A percentile compares a stretch with the other conserved stretches of the same genome.
phyloP scores from a whole-genome alignment of 2,888 invertebrate genomes.

The Hedya salicella region DNA sequence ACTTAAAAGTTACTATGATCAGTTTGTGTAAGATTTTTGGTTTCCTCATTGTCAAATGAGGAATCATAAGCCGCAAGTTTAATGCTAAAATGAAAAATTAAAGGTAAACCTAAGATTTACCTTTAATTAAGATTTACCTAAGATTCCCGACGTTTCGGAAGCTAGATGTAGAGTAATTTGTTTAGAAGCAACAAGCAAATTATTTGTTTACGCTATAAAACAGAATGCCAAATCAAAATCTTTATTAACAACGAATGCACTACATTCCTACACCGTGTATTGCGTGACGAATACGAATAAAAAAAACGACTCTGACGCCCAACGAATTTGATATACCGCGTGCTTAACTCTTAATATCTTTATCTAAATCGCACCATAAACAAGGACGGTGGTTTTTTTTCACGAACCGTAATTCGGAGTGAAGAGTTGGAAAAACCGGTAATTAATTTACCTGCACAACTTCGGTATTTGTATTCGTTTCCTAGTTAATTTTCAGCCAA shows the following conservation, averaged over 20 bases:
- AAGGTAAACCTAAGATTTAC: no score
- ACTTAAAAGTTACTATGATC: no score
- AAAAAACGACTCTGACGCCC: conserved; percentile 60
- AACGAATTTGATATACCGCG: conserved; percentile 77
- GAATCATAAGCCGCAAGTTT: no score
- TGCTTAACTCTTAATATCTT: conserved; percentile 77
- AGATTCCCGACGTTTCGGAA: no score
- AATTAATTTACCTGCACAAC: neutral
- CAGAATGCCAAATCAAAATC: conserved; percentile 24
- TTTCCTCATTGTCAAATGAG: no score
- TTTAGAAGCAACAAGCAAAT: conserved; percentile 25
- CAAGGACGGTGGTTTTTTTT: conserved; percentile 64
- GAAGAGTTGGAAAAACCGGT: conserved; percentile 20
- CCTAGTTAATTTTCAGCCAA: no score
- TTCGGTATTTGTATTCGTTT: no score
- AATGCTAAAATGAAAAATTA: no score
- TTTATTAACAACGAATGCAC: conserved; percentile 29
- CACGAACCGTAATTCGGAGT: conserved; percentile 45
- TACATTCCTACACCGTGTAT: conserved; percentile 72
- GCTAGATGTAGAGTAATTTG: neutral
- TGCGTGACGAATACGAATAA: conserved; percentile 76
- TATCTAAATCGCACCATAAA: conserved; percentile 77
- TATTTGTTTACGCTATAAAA: conserved; percentile 22
- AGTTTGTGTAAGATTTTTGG: no score
- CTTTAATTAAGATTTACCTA: no score